Base-by-base conservation (phyloP, 2,797 vertebrate species). In the Spheniscus humboldti region DNA sequence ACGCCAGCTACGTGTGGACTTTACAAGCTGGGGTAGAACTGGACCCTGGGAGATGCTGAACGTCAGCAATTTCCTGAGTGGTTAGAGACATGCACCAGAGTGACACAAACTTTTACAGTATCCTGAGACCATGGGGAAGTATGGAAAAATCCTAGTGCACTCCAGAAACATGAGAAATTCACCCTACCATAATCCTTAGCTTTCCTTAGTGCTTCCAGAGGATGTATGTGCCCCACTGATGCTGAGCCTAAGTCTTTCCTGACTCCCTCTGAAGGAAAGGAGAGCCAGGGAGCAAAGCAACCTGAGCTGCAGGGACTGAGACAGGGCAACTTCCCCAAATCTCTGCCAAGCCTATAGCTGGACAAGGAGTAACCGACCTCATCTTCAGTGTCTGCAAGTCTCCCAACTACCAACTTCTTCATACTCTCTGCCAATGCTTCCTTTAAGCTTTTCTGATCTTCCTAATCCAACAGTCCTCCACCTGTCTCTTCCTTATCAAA, bases 1-100 rank as follows among this genome's bases (percentile, higher is more conserved):
- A 4, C 11, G 0, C 13, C 37, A 43, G 28, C 50, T 48, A 43
- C 2, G 0, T 12, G 25, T 43, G 53, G 28, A 3, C 43, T 64
- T 52, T 6, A 12, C 50, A 55, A 39, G 53, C 39, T 69, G 59
- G 7, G 7, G 39, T 6, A 33, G 48, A 71, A 5, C 23, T 45
- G 39, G 9, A 13, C 10, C 50, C 37, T 27, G 18, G 3, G 63
- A 66, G 75, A 15, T 45, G 68, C 64, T 39, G 71, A 84, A 48
- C 1, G 18, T 8, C 85, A 72, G 64, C 37, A 27, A 2, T 41
- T 67, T 13, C 37, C 4, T 8, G 6, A 39, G 27, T 6, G 33
- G 31, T 63, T 31, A 77, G 28, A 30, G 18, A 78, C 6, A 13
- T 0, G 2, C 17, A 13, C 18, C 16, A 18, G 47, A 45, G 31